phyloP scores from a whole-genome alignment of 2,113 vertebrate genomes.

The Euleptes europaea region DNA sequence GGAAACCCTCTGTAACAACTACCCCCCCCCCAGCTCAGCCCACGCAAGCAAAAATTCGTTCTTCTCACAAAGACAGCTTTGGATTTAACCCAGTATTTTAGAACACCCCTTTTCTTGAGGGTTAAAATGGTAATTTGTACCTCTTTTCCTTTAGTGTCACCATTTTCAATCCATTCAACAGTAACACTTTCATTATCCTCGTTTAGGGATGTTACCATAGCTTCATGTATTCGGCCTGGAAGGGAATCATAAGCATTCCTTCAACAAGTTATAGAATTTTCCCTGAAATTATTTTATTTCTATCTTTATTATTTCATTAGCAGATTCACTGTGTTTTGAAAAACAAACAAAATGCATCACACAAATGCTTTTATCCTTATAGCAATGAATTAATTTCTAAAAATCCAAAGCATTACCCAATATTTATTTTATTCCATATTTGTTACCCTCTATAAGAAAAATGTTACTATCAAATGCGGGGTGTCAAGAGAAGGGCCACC shows the following conservation, averaged over 20 bases:
- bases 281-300: neutral
- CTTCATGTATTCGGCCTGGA: conserved; percentile 93
- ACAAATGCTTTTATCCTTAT: neutral
- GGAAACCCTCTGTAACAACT: neutral
- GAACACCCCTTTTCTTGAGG: neutral
- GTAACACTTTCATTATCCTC: conserved; percentile 94
- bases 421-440: neutral
- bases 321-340: neutral
- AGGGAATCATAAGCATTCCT: conserved; percentile 21
- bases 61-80: neutral
- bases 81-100: neutral
- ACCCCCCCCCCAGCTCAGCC: too few species aligned
- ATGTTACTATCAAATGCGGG: neutral
- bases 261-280: neutral
- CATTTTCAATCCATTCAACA: conserved; percentile 98
- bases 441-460: neutral
- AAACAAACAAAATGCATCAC: neutral
- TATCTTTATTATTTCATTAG: neutral
- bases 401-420: neutral
- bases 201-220: conserved; percentile 95
- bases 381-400: neutral
- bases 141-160: conserved; percentile 97
- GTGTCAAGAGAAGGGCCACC: neutral
- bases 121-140: conserved; percentile 62
- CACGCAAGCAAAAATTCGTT: too few species aligned